Percentiles rank a stretch among this genome's conserved stretches.
Conservation (phyloP, 1,140 invertebrate genomes). For the Atta cephalotes region DNA sequence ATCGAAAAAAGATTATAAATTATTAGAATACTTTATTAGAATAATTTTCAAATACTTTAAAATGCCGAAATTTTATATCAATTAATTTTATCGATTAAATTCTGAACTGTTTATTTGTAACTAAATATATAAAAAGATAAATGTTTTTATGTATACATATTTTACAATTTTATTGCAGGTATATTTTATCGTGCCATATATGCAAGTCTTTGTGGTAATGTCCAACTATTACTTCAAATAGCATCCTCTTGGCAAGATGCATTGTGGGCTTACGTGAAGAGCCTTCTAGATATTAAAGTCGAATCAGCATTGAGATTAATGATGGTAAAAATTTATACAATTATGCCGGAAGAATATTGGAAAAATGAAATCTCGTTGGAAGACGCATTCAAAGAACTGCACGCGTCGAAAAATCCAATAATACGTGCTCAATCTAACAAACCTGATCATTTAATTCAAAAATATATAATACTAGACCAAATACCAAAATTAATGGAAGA, state of each 20-base stretch:
- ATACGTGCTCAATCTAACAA: conserved; percentile 87
- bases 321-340: conserved; percentile 86
- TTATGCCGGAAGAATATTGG: conserved; percentile 93
- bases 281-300: conserved; percentile 94
- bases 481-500: conserved; percentile 88
- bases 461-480: conserved; percentile 92
- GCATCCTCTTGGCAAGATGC: conserved; percentile 95
- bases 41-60: not conserved
- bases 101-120: not conserved
- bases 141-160: not conserved
- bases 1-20: not conserved
- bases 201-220: conserved; percentile 94
- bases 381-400: conserved; percentile 90
- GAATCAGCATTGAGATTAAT: conserved; percentile 90
- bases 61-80: not conserved
- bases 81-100: not conserved
- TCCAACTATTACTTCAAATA: conserved; percentile 91
- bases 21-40: not conserved
- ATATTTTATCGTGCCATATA: conserved; percentile 90
- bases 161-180: conserved; percentile 80
- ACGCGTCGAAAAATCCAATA: conserved; percentile 86
- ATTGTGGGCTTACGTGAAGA: conserved; percentile 95
- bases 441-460: conserved; percentile 91
- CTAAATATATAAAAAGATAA: not conserved
- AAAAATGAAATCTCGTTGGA: conserved; percentile 91